Base-by-base conservation (phyloP, 2,888 invertebrate species). In the Diadegma fenestrale region DNA sequence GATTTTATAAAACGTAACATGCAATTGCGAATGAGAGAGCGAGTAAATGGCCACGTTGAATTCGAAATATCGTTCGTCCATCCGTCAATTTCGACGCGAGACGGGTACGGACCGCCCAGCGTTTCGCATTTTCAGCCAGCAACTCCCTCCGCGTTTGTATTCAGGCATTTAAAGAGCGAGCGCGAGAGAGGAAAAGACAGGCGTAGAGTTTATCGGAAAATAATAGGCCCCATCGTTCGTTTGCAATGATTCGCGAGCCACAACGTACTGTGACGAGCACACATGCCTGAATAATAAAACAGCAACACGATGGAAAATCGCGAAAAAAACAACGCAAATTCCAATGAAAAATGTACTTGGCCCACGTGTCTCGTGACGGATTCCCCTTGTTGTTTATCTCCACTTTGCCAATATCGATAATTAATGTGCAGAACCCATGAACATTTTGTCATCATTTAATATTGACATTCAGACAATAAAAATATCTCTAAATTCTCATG, bases 41-140 rank as follows among this genome's bases (percentile, higher is more conserved):
- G 75, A 79, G 68, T 71, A 69, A 80, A 83, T 75, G 82, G 41
- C 64, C 71, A 68, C 73, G 78, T 54, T 82, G 85, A 85, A 85
- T 85, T 85, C 85, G 71, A 85, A 85, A 85, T 82, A 85, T 85
- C 80, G 82, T 77, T 80, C 72, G 85, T 69, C 76, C 85, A 85
- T 85, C 82, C 82, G 82, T 85, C 85, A 85, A 85, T 85, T 85
- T 77, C 66, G 80, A 85, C 85, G 51, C 79, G 82, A 79, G 69
- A 69, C 76, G 77, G 64, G 43, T 48, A 78, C 22, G 78, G 30
- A 58, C 12, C 0, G 63, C 63, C 73, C 45, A 73, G 63, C 79
- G 79, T 69, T 85, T 85, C 82, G 79, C 75, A 85, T 85, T 82
- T 85, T 82, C 61, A 73, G 77, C 77, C 72, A 14, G 10, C 54